Evolutionary conservation across 1,140 invertebrate genomes (phyloP).

Genomic region (Fopius arisanus): DNA sequence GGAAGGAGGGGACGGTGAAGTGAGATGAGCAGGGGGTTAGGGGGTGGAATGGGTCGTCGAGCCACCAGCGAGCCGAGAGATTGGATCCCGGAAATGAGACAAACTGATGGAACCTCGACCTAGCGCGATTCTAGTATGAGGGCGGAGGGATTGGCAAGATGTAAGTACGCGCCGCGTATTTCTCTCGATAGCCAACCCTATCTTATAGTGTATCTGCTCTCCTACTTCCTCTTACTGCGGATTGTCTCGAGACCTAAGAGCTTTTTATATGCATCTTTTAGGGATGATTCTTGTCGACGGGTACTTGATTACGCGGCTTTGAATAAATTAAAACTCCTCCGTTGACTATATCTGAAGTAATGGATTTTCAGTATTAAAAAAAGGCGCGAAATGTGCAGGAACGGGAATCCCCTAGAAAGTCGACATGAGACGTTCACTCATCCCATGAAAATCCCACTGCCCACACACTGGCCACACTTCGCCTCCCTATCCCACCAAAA

Average conservation of each 20-base stretch:
- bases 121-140: not conserved
- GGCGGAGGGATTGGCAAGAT: conserved; percentile 32
- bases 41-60: conserved; percentile 41
- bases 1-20: conserved; percentile 18
- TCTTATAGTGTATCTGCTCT: conserved; percentile 53
- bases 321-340: too few species aligned
- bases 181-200: conserved; percentile 53
- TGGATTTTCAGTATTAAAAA: too few species aligned
- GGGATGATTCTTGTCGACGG: not conserved
- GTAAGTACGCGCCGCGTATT: conserved; percentile 47
- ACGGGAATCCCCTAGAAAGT: too few species aligned
- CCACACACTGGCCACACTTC: not conserved
- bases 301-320: conserved; percentile 47
- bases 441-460: not conserved
- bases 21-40: conserved; percentile 15
- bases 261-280: not conserved
- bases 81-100: conserved; percentile 63
- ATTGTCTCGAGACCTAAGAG: not conserved
- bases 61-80: conserved; percentile 50
- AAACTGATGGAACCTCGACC: conserved; percentile 54
- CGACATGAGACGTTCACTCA: not conserved
- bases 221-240: not conserved
- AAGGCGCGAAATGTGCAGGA: too few species aligned
- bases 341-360: too few species aligned
- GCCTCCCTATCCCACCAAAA: not conserved